phyloP scores from a whole-genome alignment of 2,113 vertebrate genomes.

The Triplophysa siluroides region DNA sequence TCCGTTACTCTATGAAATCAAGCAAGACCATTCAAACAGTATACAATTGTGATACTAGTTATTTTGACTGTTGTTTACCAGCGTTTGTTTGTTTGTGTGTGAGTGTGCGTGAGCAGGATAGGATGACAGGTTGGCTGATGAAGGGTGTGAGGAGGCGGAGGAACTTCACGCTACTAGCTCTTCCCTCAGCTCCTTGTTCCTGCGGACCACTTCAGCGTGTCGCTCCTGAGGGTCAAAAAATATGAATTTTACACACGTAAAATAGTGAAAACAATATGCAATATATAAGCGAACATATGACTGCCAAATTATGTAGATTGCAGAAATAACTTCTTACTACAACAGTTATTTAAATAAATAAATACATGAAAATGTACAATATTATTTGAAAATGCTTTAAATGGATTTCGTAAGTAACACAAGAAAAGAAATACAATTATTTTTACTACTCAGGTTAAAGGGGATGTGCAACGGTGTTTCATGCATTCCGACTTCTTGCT shows the following conservation, averaged over 20 bases:
- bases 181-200: slow-evolving; percentile 96
- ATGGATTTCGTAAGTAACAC: too few species aligned
- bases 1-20: slow-evolving; percentile 62
- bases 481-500: too few species aligned
- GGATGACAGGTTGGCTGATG: slow-evolving; percentile 58
- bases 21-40: slow-evolving; percentile 65
- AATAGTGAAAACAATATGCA: too few species aligned
- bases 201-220: slow-evolving; percentile 89
- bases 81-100: slow-evolving; percentile 60
- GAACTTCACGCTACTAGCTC: slow-evolving; percentile 74
- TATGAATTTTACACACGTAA: not conserved
- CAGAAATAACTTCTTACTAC: too few species aligned
- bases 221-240: slow-evolving; percentile 78
- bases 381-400: too few species aligned
- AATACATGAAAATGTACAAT: too few species aligned
- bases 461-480: too few species aligned
- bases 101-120: slow-evolving; percentile 53
- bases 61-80: slow-evolving; percentile 66
- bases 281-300: too few species aligned
- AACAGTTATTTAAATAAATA: too few species aligned
- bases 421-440: too few species aligned
- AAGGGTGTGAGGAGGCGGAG: slow-evolving; percentile 38
- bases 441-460: too few species aligned
- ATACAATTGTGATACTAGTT: slow-evolving; percentile 63
- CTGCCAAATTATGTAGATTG: too few species aligned